Base-by-base conservation (phyloP, 1,140 invertebrate genomes). In the Myzus persicae region DNA sequence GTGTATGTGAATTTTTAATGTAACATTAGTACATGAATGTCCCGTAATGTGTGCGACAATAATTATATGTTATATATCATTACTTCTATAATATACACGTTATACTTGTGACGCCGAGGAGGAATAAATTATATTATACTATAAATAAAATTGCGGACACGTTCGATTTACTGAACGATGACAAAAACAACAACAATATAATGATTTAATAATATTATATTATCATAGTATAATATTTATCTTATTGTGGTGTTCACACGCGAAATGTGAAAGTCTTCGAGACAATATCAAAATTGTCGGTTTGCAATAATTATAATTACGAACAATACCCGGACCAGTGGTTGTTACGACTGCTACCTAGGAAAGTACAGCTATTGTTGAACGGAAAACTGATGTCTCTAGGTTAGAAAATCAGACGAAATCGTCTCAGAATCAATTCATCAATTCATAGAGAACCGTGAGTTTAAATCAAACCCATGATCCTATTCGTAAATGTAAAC, bases 211-310 rank as follows among this genome's bases (percentile, higher is more conserved):
- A 54, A 26, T 18, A 90, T 90, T 40, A 48, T 24, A 84, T n/a
- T 67, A 67, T n/a, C 42, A 48, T n/a, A 59, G 31, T 31, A 31
- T 31, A 59, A 31, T 59, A 59, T 59, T 51, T 59, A 59, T n/a
- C 76, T 82, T n/a, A 36, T 54, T 31, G 24, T 14, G 22, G 91
- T 22, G 20, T 76, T 76, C 59, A 82, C 44, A 31, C 82, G 76
- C 44, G n/a, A 93, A 51, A 82, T 93, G 82, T 85, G 91, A 85
- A 48, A 93, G 82, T 93, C 24, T 82, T 93, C 38, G 14, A 42
- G 51, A 59, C 51, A 42, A 59, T 59, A 54, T 67, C 42, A 42
- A 76, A 67, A 90, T 67, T 67, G 24, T 90, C 26, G 26, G 89
- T 90, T 90, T 67, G 42, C 54, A 67, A 67, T 59, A 59, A 90